Percentiles rank a stretch among this genome's conserved stretches.
Conservation (phyloP, 1,140 invertebrate species). For the Drosophila ohnishii region DNA sequence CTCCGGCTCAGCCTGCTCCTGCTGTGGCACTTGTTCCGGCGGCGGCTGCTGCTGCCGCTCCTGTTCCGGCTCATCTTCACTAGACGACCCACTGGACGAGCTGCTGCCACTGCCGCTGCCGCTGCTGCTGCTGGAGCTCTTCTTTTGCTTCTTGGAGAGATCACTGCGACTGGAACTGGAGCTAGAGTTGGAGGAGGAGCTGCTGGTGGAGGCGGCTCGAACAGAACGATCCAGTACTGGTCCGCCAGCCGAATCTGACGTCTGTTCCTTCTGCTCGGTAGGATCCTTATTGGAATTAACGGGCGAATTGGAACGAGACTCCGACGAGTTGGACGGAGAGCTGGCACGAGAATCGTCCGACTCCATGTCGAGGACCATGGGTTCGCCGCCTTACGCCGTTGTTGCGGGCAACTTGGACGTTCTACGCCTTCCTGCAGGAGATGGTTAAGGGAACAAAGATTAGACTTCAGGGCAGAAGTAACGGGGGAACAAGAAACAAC, state of each 20-base stretch:
- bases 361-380: constrained; percentile 70
- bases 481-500: constrained; percentile 5
- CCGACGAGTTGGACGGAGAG: constrained; percentile 57
- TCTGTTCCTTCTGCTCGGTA: constrained; percentile 2
- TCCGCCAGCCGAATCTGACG: not conserved
- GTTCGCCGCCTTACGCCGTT: constrained; percentile 15
- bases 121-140: constrained; percentile 66
- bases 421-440: constrained; percentile 55
- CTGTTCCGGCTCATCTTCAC: constrained; percentile 53
- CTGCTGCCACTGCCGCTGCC: constrained; percentile 59
- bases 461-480: not conserved
- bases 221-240: constrained; percentile 15
- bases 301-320: constrained; percentile 62
- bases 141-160: constrained; percentile 58
- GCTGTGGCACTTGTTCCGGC: not conserved
- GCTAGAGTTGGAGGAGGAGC: constrained; percentile 72
- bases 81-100: constrained; percentile 56
- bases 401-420: constrained; percentile 9
- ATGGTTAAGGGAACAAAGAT: constrained; percentile 5
- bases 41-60: not conserved
- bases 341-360: constrained; percentile 68
- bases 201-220: constrained; percentile 45
- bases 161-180: constrained; percentile 64
- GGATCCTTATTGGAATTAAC: constrained; percentile 15
- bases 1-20: not conserved